These are phyloP conservation scores for Lucifuga dentata DNA, from an alignment of 2,113 vertebrate genomes.

Conservation along the genomic window DNA sequence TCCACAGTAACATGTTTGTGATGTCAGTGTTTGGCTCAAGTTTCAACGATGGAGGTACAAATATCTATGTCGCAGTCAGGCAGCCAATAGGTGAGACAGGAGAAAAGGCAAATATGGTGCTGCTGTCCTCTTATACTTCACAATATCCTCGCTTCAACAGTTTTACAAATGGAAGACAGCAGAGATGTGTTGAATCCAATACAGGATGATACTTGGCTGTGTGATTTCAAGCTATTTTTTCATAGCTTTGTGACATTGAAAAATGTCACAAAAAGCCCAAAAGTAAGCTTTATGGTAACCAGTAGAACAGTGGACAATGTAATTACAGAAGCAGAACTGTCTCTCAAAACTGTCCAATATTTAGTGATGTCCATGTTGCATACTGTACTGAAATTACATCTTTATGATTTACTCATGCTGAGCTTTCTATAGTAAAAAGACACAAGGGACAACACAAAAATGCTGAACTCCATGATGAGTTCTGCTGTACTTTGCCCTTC, in stretches of 20 bases:
- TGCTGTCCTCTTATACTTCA: neutral
- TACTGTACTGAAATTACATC: neutral
- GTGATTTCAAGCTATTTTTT: slow-evolving; percentile 12
- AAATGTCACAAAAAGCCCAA: slow-evolving; percentile 20
- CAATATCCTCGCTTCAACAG: neutral
- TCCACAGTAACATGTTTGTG: too few relatives aligned
- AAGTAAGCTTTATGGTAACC: slow-evolving; percentile 2
- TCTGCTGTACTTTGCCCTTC: neutral
- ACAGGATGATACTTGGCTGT: neutral
- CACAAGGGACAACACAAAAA: neutral
- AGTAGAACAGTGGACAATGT: neutral
- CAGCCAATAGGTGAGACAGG: neutral
- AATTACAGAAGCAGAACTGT: neutral
- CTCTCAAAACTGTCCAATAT: slow-evolving; percentile 5
- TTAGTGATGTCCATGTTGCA: neutral
- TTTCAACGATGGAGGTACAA: too few relatives aligned
- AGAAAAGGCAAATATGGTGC: neutral
- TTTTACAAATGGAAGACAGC: neutral
- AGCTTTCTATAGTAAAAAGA: slow-evolving; percentile 12
- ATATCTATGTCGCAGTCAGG: neutral
- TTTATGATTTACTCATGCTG: neutral
- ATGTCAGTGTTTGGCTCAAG: neutral
- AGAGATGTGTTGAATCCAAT: neutral
- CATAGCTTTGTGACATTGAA: slow-evolving; percentile 32
- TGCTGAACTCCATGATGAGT: neutral